These are phyloP conservation scores for Pardosa pseudoannulata DNA, from an alignment of 2,888 invertebrate species.

Conservation along the genomic window DNA sequence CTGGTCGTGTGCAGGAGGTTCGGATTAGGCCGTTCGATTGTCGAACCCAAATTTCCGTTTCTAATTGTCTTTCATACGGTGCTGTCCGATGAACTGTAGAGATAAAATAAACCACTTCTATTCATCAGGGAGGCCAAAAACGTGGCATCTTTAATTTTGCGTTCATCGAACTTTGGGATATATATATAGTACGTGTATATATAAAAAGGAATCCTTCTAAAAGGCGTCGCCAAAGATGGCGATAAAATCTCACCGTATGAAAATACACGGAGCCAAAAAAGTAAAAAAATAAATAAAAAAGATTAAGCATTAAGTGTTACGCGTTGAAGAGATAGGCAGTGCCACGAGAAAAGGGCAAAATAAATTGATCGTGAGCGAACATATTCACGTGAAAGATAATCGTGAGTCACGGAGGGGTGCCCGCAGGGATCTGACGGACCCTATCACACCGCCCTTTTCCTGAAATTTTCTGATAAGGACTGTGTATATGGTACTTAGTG, in stretches of 20 bases:
- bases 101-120: neutral
- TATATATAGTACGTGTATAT: too few species aligned
- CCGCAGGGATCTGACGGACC: constrained; percentile 51
- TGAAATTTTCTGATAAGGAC: constrained; percentile 48
- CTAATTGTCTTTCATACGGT: neutral
- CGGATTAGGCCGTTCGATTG: neutral
- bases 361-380: constrained; percentile 71
- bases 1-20: too few species aligned
- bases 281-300: too few species aligned
- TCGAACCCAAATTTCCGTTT: neutral
- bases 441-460: constrained; percentile 57
- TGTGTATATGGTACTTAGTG: constrained; percentile 46
- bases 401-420: constrained; percentile 67
- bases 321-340: constrained; percentile 50
- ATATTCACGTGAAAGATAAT: constrained; percentile 69
- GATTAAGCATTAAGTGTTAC: constrained; percentile 49
- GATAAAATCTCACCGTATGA: constrained; percentile 59
- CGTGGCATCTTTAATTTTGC: constrained; percentile 57
- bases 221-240: constrained; percentile 65
- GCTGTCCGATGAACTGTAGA: neutral
- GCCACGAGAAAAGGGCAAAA: constrained; percentile 63
- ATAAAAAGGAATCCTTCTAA: constrained; percentile 21
- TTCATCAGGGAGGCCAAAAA: constrained; percentile 40
- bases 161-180: constrained; percentile 35
- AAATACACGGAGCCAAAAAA: neutral